These are phyloP conservation scores for Clivina fossor DNA, from an alignment of 2,888 invertebrate genomes.

Conservation along the genomic window DNA sequence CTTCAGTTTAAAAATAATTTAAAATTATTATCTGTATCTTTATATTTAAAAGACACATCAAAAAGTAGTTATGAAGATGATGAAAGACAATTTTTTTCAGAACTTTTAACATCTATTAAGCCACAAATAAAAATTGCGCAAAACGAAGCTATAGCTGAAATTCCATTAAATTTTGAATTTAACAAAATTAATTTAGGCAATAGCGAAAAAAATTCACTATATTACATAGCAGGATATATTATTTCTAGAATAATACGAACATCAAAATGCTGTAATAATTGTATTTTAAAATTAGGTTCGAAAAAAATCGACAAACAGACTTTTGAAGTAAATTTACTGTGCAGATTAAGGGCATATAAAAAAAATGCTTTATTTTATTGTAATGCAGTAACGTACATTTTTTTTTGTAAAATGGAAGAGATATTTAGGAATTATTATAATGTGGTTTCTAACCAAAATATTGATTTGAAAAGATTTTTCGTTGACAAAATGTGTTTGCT, in stretches of 20 bases:
- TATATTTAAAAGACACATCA: conserved; percentile 31
- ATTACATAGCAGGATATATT: background rate
- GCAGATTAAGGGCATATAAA: background rate
- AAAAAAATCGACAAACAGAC: background rate
- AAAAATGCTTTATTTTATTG: conserved; percentile 3
- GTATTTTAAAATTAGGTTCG: background rate
- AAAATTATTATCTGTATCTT: conserved; percentile 28
- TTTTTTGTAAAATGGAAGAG: background rate
- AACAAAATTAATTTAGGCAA: background rate
- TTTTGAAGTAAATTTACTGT: background rate
- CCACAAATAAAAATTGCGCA: background rate
- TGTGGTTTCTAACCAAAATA: background rate
- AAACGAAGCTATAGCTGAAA: background rate
- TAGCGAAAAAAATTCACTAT: background rate
- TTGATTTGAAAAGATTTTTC: background rate
- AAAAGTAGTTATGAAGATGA: conserved; percentile 27
- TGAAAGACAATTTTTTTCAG: conserved; percentile 31
- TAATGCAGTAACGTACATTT: background rate
- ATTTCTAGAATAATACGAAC: background rate
- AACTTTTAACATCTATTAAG: conserved; percentile 9
- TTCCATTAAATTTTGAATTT: background rate
- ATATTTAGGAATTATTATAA: conserved; percentile 1
- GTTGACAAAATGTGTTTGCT: background rate
- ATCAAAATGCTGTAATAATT: conserved; percentile 6
- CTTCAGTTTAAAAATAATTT: conserved; percentile 33